phyloP scores from a whole-genome alignment of 2,888 invertebrate species.

The Lepidocyrtoides sp. region DNA sequence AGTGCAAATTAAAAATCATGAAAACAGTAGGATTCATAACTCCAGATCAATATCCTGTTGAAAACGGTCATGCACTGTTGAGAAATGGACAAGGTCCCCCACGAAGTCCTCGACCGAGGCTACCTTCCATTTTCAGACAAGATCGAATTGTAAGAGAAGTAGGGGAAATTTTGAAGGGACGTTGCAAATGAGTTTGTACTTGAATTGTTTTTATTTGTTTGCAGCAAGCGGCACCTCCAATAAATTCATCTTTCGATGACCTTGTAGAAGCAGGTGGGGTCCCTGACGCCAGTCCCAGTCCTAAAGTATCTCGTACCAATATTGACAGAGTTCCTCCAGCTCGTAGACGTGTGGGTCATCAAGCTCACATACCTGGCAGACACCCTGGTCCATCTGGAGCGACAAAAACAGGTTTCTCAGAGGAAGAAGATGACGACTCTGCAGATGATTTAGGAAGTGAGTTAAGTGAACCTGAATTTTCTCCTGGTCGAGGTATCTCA shows the following conservation, averaged over 20 bases:
- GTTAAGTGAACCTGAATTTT: slow-evolving; percentile 65
- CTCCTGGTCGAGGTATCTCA: neutral
- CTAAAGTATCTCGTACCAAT: slow-evolving; percentile 9
- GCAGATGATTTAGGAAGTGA: slow-evolving; percentile 62
- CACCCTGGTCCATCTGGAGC: slow-evolving; percentile 65
- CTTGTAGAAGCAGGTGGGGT: slow-evolving; percentile 77
- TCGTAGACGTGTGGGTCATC: slow-evolving; percentile 61
- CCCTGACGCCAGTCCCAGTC: slow-evolving; percentile 63
- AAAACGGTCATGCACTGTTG: neutral
- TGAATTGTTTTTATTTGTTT: neutral
- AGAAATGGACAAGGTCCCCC: neutral
- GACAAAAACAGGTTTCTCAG: slow-evolving; percentile 59
- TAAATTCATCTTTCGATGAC: slow-evolving; percentile 84
- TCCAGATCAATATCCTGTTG: neutral
- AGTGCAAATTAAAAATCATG: slow-evolving; percentile 32
- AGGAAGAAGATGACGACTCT: slow-evolving; percentile 34
- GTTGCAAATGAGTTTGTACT: neutral
- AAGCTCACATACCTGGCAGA: slow-evolving; percentile 71
- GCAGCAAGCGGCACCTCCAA: slow-evolving; percentile 81
- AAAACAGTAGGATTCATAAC: slow-evolving; percentile 61
- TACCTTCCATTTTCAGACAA: slow-evolving; percentile 48
- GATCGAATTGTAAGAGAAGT: slow-evolving; percentile 41
- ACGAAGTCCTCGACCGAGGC: slow-evolving; percentile 11
- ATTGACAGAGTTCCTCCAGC: slow-evolving; percentile 55
- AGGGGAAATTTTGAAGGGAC: neutral